Evolutionary conservation across 2,113 vertebrate species (phyloP).

Genomic region (Chinchilla lanigera): DNA sequence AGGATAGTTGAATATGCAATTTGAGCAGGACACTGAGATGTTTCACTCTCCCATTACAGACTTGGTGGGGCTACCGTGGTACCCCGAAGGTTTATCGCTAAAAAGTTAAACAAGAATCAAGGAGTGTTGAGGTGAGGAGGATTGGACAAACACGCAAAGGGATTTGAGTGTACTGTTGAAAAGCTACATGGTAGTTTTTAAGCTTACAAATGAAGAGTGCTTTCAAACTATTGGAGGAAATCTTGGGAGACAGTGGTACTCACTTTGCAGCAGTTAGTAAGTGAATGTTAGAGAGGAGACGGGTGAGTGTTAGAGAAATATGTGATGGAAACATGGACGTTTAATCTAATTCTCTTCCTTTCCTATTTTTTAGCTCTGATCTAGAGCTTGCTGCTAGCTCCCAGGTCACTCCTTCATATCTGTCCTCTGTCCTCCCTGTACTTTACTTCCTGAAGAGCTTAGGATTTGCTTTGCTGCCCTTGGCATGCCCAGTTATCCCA

Average conservation of each 20-base stretch:
- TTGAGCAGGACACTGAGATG: background rate
- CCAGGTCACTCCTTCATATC: background rate
- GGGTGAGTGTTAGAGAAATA: no score
- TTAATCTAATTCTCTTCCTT: no score
- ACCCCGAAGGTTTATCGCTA: background rate
- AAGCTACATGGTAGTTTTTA: background rate
- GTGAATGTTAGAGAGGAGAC: accelerated
- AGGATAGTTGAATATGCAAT: background rate
- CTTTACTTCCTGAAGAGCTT: background rate
- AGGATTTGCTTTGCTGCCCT: no score
- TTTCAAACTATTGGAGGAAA: background rate
- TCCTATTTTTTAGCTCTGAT: no score
- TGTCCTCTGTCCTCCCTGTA: background rate
- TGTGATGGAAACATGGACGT: accelerated
- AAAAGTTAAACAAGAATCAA: background rate
- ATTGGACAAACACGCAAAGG: background rate
- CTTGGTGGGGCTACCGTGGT: accelerated
- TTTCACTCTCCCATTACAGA: accelerated
- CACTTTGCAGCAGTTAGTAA: background rate
- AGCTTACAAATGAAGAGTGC: no score
- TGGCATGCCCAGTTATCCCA: background rate
- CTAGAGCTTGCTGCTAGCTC: background rate
- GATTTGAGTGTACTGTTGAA: background rate
- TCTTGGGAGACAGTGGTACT: no score
- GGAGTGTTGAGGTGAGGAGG: no score